Percentiles rank a stretch among this genome's conserved stretches.
Conservation (phyloP, 2,797 vertebrate genomes). For the Etheostoma perlongum region DNA sequence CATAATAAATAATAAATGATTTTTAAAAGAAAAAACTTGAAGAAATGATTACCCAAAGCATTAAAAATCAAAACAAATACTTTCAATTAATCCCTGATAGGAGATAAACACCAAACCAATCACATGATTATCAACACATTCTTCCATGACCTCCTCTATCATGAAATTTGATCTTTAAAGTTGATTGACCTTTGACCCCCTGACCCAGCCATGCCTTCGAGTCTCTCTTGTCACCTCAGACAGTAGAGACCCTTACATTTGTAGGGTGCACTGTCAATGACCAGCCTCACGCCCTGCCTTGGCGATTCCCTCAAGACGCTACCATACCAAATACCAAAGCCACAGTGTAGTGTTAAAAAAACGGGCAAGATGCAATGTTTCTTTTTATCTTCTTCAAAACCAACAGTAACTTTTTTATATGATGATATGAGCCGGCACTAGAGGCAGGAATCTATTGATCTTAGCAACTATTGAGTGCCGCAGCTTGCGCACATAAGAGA, state of each 20-base stretch:
- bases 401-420: constrained; percentile 34
- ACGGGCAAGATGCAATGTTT: constrained; percentile 23
- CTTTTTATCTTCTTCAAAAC: constrained; percentile 27
- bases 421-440: constrained; percentile 44
- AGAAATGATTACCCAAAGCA: constrained; percentile 9
- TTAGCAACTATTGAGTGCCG: constrained; percentile 51
- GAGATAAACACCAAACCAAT: constrained; percentile 29
- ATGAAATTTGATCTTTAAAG: constrained; percentile 49
- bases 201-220: constrained; percentile 16
- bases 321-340: constrained; percentile 54
- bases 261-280: constrained; percentile 78
- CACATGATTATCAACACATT: constrained; percentile 32
- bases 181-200: constrained; percentile 50
- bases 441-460: constrained; percentile 68
- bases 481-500: constrained; percentile 65
- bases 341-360: constrained; percentile 21
- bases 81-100: constrained; percentile 24
- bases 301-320: constrained; percentile 81
- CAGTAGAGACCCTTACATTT: constrained; percentile 83
- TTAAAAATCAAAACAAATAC: constrained; percentile 28
- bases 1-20: constrained; percentile 23
- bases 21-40: constrained; percentile 32
- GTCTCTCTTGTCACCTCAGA: constrained; percentile 71
- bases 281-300: constrained; percentile 77
- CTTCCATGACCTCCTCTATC: constrained; percentile 2